These are phyloP conservation scores for Andrena cerasifolii DNA, from an alignment of 1,140 invertebrate genomes.

Conservation along the genomic window DNA sequence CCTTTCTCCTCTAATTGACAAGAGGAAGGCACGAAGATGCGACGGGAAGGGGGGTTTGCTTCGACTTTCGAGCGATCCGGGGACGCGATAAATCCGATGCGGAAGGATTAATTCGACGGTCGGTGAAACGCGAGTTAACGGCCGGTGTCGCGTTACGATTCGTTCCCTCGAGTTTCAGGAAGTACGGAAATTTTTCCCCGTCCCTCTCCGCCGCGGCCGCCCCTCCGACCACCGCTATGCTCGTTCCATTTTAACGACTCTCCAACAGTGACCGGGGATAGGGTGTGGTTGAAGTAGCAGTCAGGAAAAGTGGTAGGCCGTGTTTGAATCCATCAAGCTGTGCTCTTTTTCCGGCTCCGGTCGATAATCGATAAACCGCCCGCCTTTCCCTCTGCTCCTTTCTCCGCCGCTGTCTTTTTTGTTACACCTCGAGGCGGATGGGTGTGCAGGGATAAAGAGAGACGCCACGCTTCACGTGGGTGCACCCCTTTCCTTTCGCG, in stretches of 20 bases:
- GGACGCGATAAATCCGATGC: neutral
- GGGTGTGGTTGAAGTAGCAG: slow-evolving; percentile 60
- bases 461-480: slow-evolving; percentile 3
- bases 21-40: too few relatives aligned
- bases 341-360: slow-evolving; percentile 64
- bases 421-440: slow-evolving; percentile 22
- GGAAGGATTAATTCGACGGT: neutral
- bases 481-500: slow-evolving; percentile 35
- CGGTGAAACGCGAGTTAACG: slow-evolving; percentile 1
- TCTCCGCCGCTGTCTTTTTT: slow-evolving; percentile 20
- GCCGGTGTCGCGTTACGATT: slow-evolving; percentile 28
- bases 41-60: too few relatives aligned
- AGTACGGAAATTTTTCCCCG: slow-evolving; percentile 27
- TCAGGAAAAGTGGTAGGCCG: slow-evolving; percentile 66
- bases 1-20: neutral
- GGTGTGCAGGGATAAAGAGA: neutral
- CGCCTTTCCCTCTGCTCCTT: neutral
- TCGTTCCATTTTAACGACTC: slow-evolving; percentile 62
- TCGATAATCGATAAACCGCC: slow-evolving; percentile 66
- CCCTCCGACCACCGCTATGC: slow-evolving; percentile 16
- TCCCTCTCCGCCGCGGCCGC: neutral
- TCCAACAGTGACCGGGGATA: slow-evolving; percentile 51
- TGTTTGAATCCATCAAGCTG: slow-evolving; percentile 70
- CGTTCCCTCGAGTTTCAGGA: slow-evolving; percentile 13
- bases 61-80: neutral